Conservation (phyloP, 2,888 invertebrate genomes). For the Linhomoeus sp. region DNA sequence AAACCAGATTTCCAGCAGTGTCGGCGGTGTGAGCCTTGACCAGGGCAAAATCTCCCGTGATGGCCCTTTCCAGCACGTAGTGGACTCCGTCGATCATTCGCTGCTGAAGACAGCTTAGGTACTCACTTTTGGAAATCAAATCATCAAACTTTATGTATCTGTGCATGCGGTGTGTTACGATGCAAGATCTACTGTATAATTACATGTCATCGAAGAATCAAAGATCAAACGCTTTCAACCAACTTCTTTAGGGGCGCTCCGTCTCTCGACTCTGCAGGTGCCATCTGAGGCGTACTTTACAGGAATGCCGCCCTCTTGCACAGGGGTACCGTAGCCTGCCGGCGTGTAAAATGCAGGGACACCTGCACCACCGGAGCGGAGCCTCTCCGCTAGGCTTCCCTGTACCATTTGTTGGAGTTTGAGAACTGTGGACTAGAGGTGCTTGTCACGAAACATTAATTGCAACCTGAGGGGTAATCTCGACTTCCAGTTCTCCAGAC, state of each 20-base stretch:
- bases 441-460: no score
- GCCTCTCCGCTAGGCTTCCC: constrained; percentile 88
- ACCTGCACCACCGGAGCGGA: constrained; percentile 89
- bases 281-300: constrained; percentile 61
- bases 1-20: constrained; percentile 65
- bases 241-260: constrained; percentile 48
- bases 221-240: no score
- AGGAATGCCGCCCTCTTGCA: constrained; percentile 86
- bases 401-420: no score
- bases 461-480: constrained; percentile 62
- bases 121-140: no score
- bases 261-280: constrained; percentile 49
- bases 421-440: no score
- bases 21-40: constrained; percentile 96
- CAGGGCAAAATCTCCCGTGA: constrained; percentile 82
- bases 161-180: no score
- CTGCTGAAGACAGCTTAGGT: constrained; percentile 28
- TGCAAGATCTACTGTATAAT: no score
- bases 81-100: constrained; percentile 59
- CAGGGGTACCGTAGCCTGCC: constrained; percentile 83
- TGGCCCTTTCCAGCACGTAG: constrained; percentile 85
- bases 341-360: constrained; percentile 96
- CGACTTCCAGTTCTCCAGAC: constrained; percentile 71
- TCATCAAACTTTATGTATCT: no score
- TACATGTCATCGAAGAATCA: no score